phyloP scores from a whole-genome alignment of 1,140 invertebrate species.

The Pollicipes pollicipes region DNA sequence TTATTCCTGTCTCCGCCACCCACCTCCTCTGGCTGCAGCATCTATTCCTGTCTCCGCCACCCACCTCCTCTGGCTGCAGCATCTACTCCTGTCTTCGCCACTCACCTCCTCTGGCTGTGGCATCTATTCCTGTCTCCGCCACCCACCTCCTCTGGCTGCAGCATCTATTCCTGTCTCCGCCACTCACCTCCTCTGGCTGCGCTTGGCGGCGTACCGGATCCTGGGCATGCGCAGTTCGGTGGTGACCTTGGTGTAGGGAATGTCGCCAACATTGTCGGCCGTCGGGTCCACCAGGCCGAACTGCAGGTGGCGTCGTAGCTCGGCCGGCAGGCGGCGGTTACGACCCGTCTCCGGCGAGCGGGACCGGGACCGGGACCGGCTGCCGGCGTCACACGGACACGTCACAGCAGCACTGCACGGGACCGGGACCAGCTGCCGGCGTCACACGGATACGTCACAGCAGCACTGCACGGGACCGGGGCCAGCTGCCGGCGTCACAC shows the following conservation, averaged over 20 bases:
- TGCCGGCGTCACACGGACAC: neutral
- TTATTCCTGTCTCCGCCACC: no score
- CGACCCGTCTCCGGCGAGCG: slow-evolving; percentile 36
- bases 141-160: no score
- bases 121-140: no score
- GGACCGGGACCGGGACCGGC: slow-evolving; percentile 36
- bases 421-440: no score
- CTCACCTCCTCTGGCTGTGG: no score
- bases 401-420: no score
- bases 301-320: slow-evolving; percentile 58
- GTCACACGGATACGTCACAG: no score
- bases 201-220: neutral
- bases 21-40: no score
- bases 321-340: slow-evolving; percentile 42
- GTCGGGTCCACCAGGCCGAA: slow-evolving; percentile 64
- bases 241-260: slow-evolving; percentile 72
- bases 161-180: neutral
- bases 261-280: slow-evolving; percentile 37
- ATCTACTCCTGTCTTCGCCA: no score
- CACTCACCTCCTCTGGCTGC: neutral
- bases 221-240: slow-evolving; percentile 4
- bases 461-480: no score
- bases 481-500: no score
- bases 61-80: neutral
- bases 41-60: neutral